Conservation (phyloP, 2,797 vertebrate genomes). For the Oceanodroma leucorhoa region DNA sequence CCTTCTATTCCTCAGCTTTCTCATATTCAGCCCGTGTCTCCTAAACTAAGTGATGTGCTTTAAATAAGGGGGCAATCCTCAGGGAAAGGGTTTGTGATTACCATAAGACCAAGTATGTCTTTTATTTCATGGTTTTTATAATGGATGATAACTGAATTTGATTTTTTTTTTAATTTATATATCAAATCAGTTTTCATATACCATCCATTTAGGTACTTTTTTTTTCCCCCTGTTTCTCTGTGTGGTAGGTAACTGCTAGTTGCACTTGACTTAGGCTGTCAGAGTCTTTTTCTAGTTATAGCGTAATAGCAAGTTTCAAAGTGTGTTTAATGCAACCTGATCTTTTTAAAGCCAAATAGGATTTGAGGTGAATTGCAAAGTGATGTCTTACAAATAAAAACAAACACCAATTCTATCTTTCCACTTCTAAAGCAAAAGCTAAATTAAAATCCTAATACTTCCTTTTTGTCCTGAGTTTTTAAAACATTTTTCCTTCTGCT, state of each 20-base stretch:
- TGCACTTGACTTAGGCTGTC: neutral
- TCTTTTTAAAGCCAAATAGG: neutral
- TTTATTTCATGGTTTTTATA: neutral
- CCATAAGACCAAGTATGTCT: neutral
- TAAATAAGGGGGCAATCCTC: neutral
- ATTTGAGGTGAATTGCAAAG: neutral
- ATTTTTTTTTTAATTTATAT: neutral
- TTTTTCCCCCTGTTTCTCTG: neutral
- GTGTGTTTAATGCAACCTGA: neutral
- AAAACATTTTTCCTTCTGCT: neutral
- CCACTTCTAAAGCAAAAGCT: neutral
- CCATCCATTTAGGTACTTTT: neutral
- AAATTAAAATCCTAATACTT: neutral
- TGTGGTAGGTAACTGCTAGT: neutral
- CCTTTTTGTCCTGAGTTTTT: neutral
- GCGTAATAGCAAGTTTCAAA: neutral
- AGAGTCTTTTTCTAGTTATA: neutral
- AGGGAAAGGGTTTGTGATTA: neutral
- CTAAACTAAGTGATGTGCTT: neutral
- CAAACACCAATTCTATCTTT: neutral
- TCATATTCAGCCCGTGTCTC: neutral
- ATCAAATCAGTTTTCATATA: neutral
- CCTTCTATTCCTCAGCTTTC: neutral
- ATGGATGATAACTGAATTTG: neutral
- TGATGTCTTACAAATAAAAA: neutral